These are phyloP conservation scores for Hyperoplus immaculatus DNA, from an alignment of 2,797 vertebrate species.

Conservation along the genomic window DNA sequence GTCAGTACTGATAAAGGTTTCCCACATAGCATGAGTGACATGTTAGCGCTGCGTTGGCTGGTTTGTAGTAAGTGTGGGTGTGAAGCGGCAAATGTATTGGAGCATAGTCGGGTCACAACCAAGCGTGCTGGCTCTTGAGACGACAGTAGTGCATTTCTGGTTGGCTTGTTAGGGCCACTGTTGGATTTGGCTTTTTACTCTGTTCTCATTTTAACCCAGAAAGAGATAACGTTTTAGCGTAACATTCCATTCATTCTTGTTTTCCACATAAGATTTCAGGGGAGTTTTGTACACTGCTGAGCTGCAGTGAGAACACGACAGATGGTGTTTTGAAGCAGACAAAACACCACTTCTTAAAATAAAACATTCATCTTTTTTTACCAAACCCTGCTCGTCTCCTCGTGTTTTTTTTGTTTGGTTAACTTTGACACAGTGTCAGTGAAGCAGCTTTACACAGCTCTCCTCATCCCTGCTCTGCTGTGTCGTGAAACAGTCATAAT, in stretches of 20 bases:
- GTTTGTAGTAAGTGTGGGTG: slow-evolving; percentile 25
- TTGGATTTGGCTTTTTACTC: slow-evolving; percentile 37
- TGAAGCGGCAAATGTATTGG: not conserved
- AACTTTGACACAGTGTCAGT: not conserved
- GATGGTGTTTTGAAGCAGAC: slow-evolving; percentile 50
- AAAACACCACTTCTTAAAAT: slow-evolving; percentile 69
- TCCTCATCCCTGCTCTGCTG: slow-evolving; percentile 1
- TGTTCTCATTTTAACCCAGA: slow-evolving; percentile 39
- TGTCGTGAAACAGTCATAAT: slow-evolving; percentile 54
- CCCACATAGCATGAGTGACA: slow-evolving; percentile 29
- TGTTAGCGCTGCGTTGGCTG: slow-evolving; percentile 23
- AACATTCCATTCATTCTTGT: slow-evolving; percentile 73
- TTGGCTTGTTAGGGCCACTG: slow-evolving; percentile 27
- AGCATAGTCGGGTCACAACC: slow-evolving; percentile 24
- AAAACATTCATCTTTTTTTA: slow-evolving; percentile 60
- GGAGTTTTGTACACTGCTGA: slow-evolving; percentile 66
- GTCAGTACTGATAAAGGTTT: slow-evolving; percentile 30
- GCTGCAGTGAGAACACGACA: slow-evolving; percentile 57
- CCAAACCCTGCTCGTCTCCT: slow-evolving; percentile 32
- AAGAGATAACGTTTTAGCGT: slow-evolving; percentile 44
- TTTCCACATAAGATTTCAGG: slow-evolving; percentile 59
- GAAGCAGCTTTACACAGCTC: slow-evolving; percentile 12
- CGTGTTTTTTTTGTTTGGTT: slow-evolving; percentile 23
- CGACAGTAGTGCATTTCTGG: slow-evolving; percentile 23
- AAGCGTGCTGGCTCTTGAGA: slow-evolving; percentile 47